Evolutionary conservation across 1,140 invertebrate genomes (phyloP).

Genomic region (Ericerus pela): DNA sequence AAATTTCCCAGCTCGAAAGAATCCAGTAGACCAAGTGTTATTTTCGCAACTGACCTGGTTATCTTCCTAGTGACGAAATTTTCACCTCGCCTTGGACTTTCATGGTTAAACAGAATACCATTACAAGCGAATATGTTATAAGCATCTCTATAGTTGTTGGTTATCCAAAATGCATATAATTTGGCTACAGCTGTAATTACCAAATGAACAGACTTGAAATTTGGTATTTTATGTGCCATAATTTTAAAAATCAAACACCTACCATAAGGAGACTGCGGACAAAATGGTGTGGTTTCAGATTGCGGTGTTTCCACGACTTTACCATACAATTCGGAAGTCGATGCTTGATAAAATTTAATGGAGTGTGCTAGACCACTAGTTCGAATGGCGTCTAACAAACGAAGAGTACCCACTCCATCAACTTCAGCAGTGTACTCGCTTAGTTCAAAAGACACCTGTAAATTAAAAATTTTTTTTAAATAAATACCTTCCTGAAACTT

Average conservation of each 20-base stretch:
- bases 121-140: conserved; percentile 97
- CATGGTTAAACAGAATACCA: conserved; percentile 98
- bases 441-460: conserved; percentile 82
- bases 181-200: conserved; percentile 79
- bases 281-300: conserved; percentile 95
- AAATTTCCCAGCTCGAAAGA: conserved; percentile 86
- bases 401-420: conserved; percentile 90
- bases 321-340: conserved; percentile 97
- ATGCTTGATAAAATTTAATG: conserved; percentile 94
- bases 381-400: conserved; percentile 87
- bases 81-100: conserved; percentile 92
- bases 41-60: conserved; percentile 93
- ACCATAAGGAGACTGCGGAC: conserved; percentile 99
- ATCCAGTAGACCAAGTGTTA: conserved; percentile 72
- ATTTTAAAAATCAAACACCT: conserved; percentile 21
- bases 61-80: conserved; percentile 99
- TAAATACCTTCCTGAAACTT: too few species aligned
- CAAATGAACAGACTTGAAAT: conserved; percentile 20
- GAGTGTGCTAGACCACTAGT: conserved; percentile 74
- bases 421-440: conserved; percentile 99
- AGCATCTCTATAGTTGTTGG: conserved; percentile 94
- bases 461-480: too few species aligned
- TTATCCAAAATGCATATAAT: conserved; percentile 97
- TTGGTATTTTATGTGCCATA: not conserved
- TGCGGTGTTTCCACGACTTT: conserved; percentile 93